These are phyloP conservation scores for Agrenia bidenticulata DNA, from an alignment of 2,888 invertebrate species.

Conservation along the genomic window DNA sequence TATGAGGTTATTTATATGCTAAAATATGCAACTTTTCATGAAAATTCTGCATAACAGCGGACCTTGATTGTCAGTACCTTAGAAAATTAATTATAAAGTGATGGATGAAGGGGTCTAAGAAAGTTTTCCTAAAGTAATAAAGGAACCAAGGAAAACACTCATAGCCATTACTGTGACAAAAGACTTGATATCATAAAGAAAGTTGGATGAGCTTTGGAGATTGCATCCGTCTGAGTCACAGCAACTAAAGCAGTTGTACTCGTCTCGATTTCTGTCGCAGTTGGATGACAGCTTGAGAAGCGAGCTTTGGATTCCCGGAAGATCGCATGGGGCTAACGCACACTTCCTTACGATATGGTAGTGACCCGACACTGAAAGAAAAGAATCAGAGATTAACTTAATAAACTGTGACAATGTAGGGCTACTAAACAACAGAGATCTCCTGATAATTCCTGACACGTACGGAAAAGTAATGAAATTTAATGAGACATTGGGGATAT, in stretches of 20 bases:
- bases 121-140: neutral
- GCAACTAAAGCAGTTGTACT: constrained; percentile 38
- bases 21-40: too few relatives aligned
- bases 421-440: too few relatives aligned
- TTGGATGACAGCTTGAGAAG: constrained; percentile 32
- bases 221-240: constrained; percentile 42
- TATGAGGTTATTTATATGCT: too few relatives aligned
- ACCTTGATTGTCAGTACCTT: too few relatives aligned
- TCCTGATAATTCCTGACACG: too few relatives aligned
- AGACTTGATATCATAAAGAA: constrained; percentile 19
- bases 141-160: neutral
- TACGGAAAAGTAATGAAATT: too few relatives aligned
- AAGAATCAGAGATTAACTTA: too few relatives aligned
- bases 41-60: too few relatives aligned
- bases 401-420: too few relatives aligned
- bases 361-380: neutral
- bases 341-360: constrained; percentile 38
- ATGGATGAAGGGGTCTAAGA: too few relatives aligned
- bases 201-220: constrained; percentile 27
- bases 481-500: too few relatives aligned
- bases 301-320: constrained; percentile 34
- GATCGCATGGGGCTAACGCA: constrained; percentile 42
- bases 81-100: too few relatives aligned
- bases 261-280: constrained; percentile 34
- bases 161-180: neutral